A percentile compares a stretch with the other conserved stretches of the same genome.
phyloP scores from a whole-genome alignment of 1,140 invertebrate species.

The Calephelis virginiensis region DNA sequence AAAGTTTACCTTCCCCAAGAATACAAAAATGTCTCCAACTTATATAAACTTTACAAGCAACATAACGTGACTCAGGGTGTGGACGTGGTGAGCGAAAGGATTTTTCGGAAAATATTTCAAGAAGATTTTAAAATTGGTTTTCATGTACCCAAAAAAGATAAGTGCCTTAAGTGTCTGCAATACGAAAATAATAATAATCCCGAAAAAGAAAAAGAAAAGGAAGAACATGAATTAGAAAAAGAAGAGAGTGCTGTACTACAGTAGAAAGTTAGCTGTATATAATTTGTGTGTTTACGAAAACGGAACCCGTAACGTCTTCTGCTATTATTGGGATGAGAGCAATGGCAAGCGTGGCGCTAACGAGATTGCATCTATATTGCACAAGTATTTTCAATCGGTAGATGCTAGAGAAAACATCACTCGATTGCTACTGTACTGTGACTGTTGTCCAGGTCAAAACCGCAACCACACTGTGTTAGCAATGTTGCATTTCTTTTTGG shows the following conservation, averaged over 20 bases:
- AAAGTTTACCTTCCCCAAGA: constrained; percentile 32
- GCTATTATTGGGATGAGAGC: too few species aligned
- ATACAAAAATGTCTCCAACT: constrained; percentile 33
- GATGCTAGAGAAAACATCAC: neutral
- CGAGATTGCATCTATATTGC: constrained; percentile 3
- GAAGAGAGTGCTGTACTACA: too few species aligned
- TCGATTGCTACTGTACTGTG: constrained; percentile 6
- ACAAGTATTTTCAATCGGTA: neutral
- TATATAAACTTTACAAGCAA: constrained; percentile 30
- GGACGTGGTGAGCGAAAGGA: constrained; percentile 29
- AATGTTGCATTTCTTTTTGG: neutral
- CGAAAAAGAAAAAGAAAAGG: too few species aligned
- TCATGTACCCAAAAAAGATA: constrained; percentile 43
- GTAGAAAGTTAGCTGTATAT: too few species aligned
- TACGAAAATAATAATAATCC: constrained; percentile 23
- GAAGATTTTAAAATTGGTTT: constrained; percentile 40
- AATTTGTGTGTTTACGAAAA: too few species aligned
- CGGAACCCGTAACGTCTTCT: too few species aligned
- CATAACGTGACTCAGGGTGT: constrained; percentile 20
- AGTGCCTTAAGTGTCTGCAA: constrained; percentile 26
- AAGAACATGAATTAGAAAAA: too few species aligned
- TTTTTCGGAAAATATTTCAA: constrained; percentile 38
- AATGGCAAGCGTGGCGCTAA: constrained; percentile 4
- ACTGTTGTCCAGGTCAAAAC: constrained; percentile 11
- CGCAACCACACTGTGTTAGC: constrained; percentile 3